Conservation (phyloP, 1,140 invertebrate species). For the Trichomalopsis sarcophagae region DNA sequence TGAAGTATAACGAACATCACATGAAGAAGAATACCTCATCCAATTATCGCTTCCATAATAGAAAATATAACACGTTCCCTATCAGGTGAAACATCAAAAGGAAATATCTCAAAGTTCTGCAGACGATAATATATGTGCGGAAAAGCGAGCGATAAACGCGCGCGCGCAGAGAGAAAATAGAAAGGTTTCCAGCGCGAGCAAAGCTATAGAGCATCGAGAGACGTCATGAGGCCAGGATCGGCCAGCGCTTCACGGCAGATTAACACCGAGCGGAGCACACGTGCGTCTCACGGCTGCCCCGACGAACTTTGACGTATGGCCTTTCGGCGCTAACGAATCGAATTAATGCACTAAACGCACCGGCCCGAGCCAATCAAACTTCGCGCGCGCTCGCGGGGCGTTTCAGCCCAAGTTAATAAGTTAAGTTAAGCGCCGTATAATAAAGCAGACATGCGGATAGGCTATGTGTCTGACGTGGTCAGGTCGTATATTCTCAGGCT, state of each 20-base stretch:
- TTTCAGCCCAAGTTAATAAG: not conserved
- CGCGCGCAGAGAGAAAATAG: not conserved
- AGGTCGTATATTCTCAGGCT: too few species aligned
- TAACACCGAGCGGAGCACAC: not conserved
- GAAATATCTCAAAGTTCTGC: not conserved
- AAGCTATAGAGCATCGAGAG: not conserved
- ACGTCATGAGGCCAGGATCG: not conserved
- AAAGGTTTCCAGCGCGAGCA: not conserved
- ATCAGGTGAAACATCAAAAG: not conserved
- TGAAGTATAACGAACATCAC: not conserved
- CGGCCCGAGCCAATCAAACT: slow-evolving; percentile 2
- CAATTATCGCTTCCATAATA: not conserved
- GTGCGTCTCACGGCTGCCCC: not conserved
- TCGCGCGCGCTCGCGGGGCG: not conserved
- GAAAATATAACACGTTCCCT: not conserved
- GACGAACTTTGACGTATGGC: slow-evolving; percentile 23
- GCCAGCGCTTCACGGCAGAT: not conserved
- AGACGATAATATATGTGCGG: not conserved
- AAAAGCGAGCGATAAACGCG: not conserved
- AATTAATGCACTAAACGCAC: not conserved
- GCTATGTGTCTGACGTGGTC: too few species aligned
- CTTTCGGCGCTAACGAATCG: slow-evolving; percentile 23
- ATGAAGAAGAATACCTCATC: not conserved
- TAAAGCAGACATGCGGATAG: not conserved
- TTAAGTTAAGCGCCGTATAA: not conserved